phyloP scores from a whole-genome alignment of 2,888 invertebrate species.

The Epirrhoe tristata region DNA sequence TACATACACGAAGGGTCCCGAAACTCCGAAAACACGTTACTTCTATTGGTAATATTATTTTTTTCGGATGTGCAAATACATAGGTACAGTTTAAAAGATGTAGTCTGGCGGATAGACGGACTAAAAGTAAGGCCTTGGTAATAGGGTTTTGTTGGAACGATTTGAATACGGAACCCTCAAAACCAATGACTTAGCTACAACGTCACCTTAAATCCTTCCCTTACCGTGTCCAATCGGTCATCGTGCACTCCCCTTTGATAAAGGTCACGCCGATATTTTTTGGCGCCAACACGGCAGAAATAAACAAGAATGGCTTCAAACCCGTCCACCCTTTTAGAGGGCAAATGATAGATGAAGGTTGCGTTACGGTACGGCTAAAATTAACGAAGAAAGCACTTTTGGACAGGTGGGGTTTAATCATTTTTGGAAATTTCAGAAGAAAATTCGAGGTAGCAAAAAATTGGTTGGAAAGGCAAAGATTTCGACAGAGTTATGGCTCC shows the following conservation, averaged over 20 bases:
- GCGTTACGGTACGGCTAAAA: constrained; percentile 61
- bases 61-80: no score
- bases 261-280: constrained; percentile 71
- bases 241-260: constrained; percentile 52
- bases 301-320: constrained; percentile 79
- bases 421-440: constrained; percentile 19
- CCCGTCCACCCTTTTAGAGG: constrained; percentile 78
- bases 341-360: constrained; percentile 77
- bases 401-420: constrained; percentile 43
- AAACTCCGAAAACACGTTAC: no score
- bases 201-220: constrained; percentile 40
- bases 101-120: no score
- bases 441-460: background rate
- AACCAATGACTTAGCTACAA: background rate
- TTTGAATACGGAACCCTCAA: no score
- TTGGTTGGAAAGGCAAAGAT: background rate
- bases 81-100: no score
- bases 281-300: constrained; percentile 73
- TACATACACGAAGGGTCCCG: no score
- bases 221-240: constrained; percentile 72
- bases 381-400: constrained; percentile 50
- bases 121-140: no score
- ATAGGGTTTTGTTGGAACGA: no score
- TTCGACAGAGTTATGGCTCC: background rate
- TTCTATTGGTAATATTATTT: no score